Conservation (phyloP, 2,888 invertebrate species). For the Ellobium chinense region DNA sequence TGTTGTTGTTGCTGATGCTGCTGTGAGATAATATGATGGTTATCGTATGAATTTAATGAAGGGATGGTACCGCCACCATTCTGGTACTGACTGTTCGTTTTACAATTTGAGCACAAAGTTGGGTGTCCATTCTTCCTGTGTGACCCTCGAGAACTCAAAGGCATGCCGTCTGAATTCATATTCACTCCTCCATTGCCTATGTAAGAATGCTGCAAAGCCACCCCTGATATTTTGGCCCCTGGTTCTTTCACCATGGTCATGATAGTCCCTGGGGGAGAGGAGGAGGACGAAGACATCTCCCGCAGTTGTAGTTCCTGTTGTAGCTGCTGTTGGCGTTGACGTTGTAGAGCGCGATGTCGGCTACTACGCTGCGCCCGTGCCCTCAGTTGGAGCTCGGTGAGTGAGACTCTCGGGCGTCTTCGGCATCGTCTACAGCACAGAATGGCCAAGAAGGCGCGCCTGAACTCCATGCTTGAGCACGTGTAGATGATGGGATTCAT, state of each 20-base stretch:
- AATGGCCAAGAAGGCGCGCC: constrained; percentile 80
- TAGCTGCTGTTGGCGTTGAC: background rate
- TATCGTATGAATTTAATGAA: background rate
- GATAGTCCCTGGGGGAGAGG: background rate
- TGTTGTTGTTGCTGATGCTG: too few relatives aligned
- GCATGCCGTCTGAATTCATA: background rate
- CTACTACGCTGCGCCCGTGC: background rate
- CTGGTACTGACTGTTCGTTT: background rate
- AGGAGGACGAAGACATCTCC: constrained; percentile 20
- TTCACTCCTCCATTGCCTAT: background rate
- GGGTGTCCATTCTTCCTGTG: background rate
- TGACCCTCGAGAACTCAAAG: background rate
- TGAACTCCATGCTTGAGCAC: constrained; percentile 81
- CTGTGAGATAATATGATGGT: background rate
- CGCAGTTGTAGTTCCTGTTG: constrained; percentile 9
- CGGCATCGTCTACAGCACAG: constrained; percentile 71
- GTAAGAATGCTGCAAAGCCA: background rate
- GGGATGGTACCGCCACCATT: background rate
- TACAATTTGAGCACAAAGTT: background rate
- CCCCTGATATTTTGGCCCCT: background rate
- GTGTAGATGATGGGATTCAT: constrained; percentile 86
- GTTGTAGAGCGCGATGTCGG: background rate
- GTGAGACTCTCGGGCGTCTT: background rate
- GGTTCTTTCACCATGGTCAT: background rate
- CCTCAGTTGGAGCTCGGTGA: constrained; percentile 16